Evolutionary conservation across 2,113 vertebrate species (phyloP).

Genomic region (Furnarius figulus): DNA sequence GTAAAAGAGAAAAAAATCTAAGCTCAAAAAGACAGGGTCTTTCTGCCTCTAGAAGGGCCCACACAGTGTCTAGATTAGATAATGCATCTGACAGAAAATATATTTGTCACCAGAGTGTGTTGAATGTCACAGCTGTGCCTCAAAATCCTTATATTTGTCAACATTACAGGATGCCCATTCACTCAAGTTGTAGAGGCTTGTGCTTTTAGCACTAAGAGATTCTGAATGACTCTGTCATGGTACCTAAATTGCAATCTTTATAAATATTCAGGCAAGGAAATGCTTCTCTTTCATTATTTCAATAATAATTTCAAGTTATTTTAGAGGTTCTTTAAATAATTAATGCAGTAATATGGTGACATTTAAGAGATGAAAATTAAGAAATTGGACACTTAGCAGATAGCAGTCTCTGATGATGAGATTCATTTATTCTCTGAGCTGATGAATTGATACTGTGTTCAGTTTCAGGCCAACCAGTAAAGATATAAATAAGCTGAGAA

Average conservation of each 20-base stretch:
- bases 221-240: background rate
- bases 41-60: background rate
- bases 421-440: background rate
- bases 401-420: background rate
- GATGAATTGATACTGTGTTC: rapidly evolving
- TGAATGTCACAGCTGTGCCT: background rate
- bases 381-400: background rate
- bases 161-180: background rate
- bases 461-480: background rate
- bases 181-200: background rate
- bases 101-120: background rate
- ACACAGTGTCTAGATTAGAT: background rate
- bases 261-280: background rate
- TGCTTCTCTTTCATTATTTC: background rate
- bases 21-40: background rate
- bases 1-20: background rate
- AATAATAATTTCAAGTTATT: background rate
- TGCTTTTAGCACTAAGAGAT: background rate
- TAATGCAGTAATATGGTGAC: background rate
- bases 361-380: background rate
- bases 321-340: background rate
- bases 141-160: background rate
- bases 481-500: background rate
- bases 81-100: background rate
- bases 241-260: background rate